Base-by-base conservation (phyloP, 2,113 vertebrate species). In the Myocastor coypus region DNA sequence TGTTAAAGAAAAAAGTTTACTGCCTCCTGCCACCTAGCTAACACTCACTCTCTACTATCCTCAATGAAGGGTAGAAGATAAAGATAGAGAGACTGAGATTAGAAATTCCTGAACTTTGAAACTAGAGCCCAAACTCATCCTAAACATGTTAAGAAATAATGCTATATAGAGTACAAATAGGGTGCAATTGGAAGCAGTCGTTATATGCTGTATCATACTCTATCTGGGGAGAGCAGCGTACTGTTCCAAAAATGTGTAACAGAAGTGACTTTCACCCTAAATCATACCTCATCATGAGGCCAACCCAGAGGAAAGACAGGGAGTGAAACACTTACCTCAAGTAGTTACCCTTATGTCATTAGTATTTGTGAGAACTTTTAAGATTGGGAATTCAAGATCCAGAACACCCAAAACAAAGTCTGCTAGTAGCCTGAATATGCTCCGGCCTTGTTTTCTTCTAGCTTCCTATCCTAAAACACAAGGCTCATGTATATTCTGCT, bases 31-130 rank as follows among this genome's bases (percentile, higher is more conserved):
- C 11, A 83, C 42, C 42, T 26, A 55, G 11, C 8, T 50, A 66
- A 71, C n/a, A 19, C 3, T 3, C 2, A 80, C 2, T 17, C 24
- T 5, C 1, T 9, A 9, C 16, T 1, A 22, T 34, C 22, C 55
- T 10, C 57, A 40, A 24, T 11, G 42, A 83, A 63, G 26, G 50
- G 37, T 14, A 66, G 14, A 61, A 77, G 8, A 61, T 26, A 78
- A 94, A 90, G 46, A 26, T 14, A 17, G 22, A 92, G 26, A 77
- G 3, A 32, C 1, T 40, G 11, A 46, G 12, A 3, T 16, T 28
- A 80, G 46, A 75, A 83, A 75, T 17, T 22, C 2, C 28, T 94
- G 40, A 77, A 32, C 4, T 28, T 37, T 64, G 37, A 92, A 87
- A 71, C 50, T 59, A 30, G 13, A 24, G 3, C 1, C 42, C 10